Evolutionary conservation across 2,888 invertebrate species (phyloP), one percentile per base, ranked within the genome.

Genomic region (Lasioglossum lativentre): DNA sequence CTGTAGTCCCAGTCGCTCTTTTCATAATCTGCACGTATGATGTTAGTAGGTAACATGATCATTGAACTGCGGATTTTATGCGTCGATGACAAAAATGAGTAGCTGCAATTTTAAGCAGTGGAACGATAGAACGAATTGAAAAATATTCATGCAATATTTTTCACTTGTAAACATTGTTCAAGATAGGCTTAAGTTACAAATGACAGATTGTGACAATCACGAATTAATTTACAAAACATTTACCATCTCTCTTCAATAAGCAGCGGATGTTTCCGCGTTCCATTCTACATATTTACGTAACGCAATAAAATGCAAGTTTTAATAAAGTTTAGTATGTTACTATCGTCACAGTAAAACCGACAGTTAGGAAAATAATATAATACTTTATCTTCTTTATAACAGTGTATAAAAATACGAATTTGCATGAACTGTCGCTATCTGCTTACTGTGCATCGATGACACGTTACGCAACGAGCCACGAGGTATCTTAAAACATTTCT

Each of bases 331-430:
- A 63, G 63, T 19, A 63, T 30, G 30, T 30, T 30, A 63, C 30
- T 63, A 63, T 63, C 63, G 63, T 10, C 16, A 16, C 30, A 2
- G 16, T 63, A 63, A 63, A 63, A 30, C 63, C 16, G n/a, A 45
- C 40, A 56, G 30, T 16, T 4, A 23, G 52, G 59, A 30, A 63
- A 66, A 59, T 38, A 77, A 84, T 80, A 77, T 70, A 42, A 68
- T 12, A 38, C 23, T 56, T 34, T 40, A 40, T 56, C 12, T 16
- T 16, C 30, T 63, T 27, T 19, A 16, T 63, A 63, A 30, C 63
- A 30, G 63, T 8, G 63, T 63, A n/a, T 30, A 30, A 63, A 63
- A 63, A 63, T 30, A 30, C 63, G 30, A 63, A 30, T 63, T 63
- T 16, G 45, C 27, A 16, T 30, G 16, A 10, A 38, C 27, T 34